A percentile compares a stretch with the other conserved stretches of the same genome.
These are phyloP conservation scores for Agrenia bidenticulata DNA, from an alignment of 2,888 invertebrate species.

Conservation along the genomic window DNA sequence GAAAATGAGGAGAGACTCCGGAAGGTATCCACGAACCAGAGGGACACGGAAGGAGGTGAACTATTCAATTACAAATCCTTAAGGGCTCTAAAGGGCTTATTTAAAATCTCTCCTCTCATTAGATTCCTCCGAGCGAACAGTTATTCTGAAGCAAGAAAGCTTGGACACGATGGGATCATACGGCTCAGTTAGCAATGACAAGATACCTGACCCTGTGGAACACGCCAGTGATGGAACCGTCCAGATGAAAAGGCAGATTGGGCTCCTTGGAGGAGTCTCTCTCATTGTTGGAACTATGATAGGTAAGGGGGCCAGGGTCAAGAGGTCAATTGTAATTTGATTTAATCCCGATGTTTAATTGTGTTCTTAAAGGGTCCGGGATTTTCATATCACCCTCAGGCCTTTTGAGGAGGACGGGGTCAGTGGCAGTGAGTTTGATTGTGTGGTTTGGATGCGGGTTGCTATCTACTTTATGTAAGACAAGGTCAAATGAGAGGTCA, in stretches of 20 bases:
- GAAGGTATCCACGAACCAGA: too few species aligned
- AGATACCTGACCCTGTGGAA: constrained; percentile 10
- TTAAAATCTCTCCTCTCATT: too few species aligned
- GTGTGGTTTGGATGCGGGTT: constrained; percentile 93
- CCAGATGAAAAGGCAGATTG: constrained; percentile 84
- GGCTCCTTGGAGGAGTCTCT: constrained; percentile 98
- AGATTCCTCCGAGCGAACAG: too few species aligned
- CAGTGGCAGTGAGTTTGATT: constrained; percentile 90
- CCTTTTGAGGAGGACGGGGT: constrained; percentile 84
- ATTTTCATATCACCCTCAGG: constrained; percentile 97
- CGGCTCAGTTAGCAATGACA: too few species aligned
- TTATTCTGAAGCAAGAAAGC: too few species aligned
- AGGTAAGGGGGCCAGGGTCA: constrained; percentile 63
- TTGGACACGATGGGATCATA: too few species aligned
- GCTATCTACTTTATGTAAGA: constrained; percentile 81
- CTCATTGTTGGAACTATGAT: constrained; percentile 99
- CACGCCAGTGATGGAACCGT: constrained; percentile 43
- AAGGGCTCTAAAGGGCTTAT: too few species aligned
- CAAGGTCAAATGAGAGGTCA: not conserved
- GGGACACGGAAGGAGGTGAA: too few species aligned
- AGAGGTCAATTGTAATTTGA: not conserved
- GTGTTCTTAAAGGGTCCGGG: constrained; percentile 74
- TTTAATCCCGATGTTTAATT: not conserved
- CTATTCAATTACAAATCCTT: too few species aligned
- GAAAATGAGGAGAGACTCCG: too few species aligned